Base-by-base conservation (phyloP, 2,888 invertebrate genomes). In the Empis stercorea region DNA sequence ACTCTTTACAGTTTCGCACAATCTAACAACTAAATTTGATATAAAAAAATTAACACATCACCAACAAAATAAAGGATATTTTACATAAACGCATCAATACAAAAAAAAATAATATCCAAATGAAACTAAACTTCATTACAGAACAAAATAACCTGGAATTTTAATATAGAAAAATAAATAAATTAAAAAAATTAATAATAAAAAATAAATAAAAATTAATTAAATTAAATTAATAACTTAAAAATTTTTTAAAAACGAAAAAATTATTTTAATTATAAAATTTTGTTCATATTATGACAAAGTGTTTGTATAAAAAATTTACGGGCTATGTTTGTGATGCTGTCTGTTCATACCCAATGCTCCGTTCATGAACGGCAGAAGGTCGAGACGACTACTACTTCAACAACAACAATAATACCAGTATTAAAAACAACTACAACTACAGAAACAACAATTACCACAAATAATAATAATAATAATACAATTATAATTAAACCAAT, bases 191-290 rank as follows among this genome's bases (percentile, higher is more conserved):
- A n/a, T n/a, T n/a, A n/a, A n/a, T n/a, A n/a, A n/a, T n/a, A n/a
- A n/a, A n/a, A n/a, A n/a, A 20, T 20, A 20, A 20, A 20, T 20
- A 20, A 20, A 20, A 20, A 20, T 20, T 20, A 20, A 20, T 4
- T 20, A 20, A 20, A 4, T 20, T 4, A 20, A 20, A 20, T 20
- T 20, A 20, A 20, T n/a, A n/a, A n/a, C n/a, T n/a, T n/a, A n/a
- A n/a, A n/a, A n/a, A n/a, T 20, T 20, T 20, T 4, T 4, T 7
- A 34, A 34, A 34, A 34, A 34, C 7, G 13, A 34, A 34, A 34
- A 34, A 34, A 34, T n/a, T n/a, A 34, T 60, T 92, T 82, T 44
- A 84, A 14, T 10, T 27, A 4, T 7, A 37, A 39, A 39, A 20
- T 20, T n/a, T 40, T 27, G 20, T 40, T 40, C 40, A 49, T 57